Percentiles rank a stretch among this genome's conserved stretches.
Conservation (phyloP, 1,140 invertebrate genomes). For the Theocolax elegans region DNA sequence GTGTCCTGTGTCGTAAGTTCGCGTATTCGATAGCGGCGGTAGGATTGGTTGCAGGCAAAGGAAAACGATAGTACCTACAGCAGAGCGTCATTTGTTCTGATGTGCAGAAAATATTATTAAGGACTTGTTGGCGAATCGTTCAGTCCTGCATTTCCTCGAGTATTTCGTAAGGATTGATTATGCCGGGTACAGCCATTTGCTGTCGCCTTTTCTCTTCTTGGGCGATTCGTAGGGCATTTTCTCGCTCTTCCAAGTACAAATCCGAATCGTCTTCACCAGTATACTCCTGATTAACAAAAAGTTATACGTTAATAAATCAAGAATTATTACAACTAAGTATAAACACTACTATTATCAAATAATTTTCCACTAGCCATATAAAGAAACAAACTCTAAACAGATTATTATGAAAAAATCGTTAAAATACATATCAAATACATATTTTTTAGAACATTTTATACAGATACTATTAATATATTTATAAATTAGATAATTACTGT, state of each 20-base stretch:
- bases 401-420: too few species aligned
- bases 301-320: slow-evolving; percentile 43
- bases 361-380: too few species aligned
- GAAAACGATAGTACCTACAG: slow-evolving; percentile 59
- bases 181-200: slow-evolving; percentile 95
- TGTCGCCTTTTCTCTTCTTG: slow-evolving; percentile 94
- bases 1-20: slow-evolving; percentile 46
- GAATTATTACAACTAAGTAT: too few species aligned
- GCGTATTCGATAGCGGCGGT: slow-evolving; percentile 45
- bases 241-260: slow-evolving; percentile 95
- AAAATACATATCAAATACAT: too few species aligned
- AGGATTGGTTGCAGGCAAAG: slow-evolving; percentile 58
- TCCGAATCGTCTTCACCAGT: slow-evolving; percentile 98
- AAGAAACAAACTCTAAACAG: too few species aligned
- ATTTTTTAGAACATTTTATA: too few species aligned
- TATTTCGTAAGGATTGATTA: slow-evolving; percentile 96
- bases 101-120: slow-evolving; percentile 54
- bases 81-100: slow-evolving; percentile 56
- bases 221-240: slow-evolving; percentile 85
- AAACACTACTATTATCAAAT: too few species aligned
- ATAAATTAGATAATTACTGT: too few species aligned
- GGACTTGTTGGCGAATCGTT: slow-evolving; percentile 51
- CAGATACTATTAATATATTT: too few species aligned
- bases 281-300: slow-evolving; percentile 82
- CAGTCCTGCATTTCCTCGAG: slow-evolving; percentile 98